phyloP scores from a whole-genome alignment of 2,113 vertebrate species.

The Trinectes maculatus region DNA sequence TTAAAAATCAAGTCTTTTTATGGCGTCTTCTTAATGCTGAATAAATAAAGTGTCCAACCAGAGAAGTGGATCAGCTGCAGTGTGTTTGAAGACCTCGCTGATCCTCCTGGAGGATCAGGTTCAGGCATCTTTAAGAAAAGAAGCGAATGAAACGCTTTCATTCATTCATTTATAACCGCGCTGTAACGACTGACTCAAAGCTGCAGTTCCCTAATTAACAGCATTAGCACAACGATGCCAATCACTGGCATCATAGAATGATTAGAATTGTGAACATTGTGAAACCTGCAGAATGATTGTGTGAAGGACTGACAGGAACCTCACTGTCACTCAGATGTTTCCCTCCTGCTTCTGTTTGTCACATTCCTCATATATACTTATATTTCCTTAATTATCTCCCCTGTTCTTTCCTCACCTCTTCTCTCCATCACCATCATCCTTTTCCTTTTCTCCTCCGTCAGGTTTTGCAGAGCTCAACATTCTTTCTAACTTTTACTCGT shows the following conservation, averaged over 20 bases:
- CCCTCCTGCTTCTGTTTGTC: not conserved
- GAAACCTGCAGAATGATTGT: slow-evolving; percentile 1
- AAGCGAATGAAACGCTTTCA: not conserved
- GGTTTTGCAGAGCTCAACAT: not conserved
- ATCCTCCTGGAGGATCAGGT: no score
- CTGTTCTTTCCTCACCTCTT: not conserved
- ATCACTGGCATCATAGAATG: slow-evolving; percentile 42
- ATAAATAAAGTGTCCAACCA: slow-evolving; percentile 30
- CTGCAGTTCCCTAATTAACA: slow-evolving; percentile 2
- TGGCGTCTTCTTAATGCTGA: slow-evolving; percentile 46
- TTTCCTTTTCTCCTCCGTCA: not conserved
- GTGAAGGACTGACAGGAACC: slow-evolving; percentile 9
- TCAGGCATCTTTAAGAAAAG: slow-evolving; percentile 29
- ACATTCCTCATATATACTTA: not conserved
- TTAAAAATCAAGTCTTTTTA: slow-evolving; percentile 32
- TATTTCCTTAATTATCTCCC: not conserved
- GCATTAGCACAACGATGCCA: slow-evolving; percentile 32
- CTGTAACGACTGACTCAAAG: slow-evolving; percentile 3
- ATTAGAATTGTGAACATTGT: slow-evolving; percentile 34
- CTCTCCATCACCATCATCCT: slow-evolving; percentile 7
- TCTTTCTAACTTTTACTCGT: not conserved
- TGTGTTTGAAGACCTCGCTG: slow-evolving; percentile 48
- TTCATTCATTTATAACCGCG: not conserved
- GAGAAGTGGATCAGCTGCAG: slow-evolving; percentile 37
- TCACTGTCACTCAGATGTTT: slow-evolving; percentile 2